These are phyloP conservation scores for Sapayoa aenigma DNA, from an alignment of 2,113 vertebrate species.

Conservation along the genomic window DNA sequence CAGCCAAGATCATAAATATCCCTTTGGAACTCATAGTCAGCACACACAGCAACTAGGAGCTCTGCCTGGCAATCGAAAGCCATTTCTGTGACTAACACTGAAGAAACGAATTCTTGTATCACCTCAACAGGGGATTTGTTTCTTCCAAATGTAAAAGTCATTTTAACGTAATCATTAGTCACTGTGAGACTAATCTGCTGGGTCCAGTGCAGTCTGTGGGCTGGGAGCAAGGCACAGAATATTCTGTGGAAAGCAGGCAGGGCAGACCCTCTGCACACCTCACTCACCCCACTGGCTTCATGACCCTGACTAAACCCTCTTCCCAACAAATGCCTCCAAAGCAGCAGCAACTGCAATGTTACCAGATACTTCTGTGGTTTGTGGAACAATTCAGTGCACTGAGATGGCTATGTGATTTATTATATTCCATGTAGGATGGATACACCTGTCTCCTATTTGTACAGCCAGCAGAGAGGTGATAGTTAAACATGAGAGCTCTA, in stretches of 20 bases:
- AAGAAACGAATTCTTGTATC: not conserved
- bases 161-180: not conserved
- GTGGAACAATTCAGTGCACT: not conserved
- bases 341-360: not conserved
- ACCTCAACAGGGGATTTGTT: not conserved
- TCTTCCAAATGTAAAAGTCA: not conserved
- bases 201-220: not conserved
- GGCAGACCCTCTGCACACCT: not conserved
- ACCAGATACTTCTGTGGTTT: not conserved
- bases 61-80: not conserved
- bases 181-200: not conserved
- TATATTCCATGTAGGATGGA: not conserved
- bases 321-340: not conserved
- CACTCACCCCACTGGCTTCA: not conserved
- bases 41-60: not conserved
- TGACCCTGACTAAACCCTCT: accelerated
- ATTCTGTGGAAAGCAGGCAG: not conserved
- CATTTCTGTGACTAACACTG: not conserved
- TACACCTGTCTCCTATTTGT: not conserved
- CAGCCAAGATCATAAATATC: not conserved
- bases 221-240: not conserved
- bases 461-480: not conserved
- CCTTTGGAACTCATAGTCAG: not conserved
- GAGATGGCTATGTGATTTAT: not conserved
- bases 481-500: not conserved